Conservation (phyloP, 2,888 invertebrate species). For the Ramazzottius varieornatus region DNA sequence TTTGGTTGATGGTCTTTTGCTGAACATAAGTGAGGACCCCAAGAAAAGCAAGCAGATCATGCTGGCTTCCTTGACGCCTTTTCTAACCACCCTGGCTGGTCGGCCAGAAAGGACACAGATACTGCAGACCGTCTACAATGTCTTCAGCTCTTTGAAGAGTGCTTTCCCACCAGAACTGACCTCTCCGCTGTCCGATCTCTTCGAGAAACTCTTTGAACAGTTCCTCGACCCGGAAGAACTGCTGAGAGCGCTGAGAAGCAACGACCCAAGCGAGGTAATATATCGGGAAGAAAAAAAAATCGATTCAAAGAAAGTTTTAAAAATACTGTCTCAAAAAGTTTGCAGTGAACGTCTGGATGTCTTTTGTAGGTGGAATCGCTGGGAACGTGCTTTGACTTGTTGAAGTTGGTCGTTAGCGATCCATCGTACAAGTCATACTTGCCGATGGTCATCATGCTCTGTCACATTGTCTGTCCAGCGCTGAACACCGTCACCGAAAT, state of each 20-base stretch:
- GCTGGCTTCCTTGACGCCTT: background rate
- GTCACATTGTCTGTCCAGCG: constrained; percentile 1
- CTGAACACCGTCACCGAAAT: background rate
- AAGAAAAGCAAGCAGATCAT: background rate
- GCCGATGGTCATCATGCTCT: background rate
- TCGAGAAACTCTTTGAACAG: background rate
- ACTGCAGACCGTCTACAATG: background rate
- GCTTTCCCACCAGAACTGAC: background rate
- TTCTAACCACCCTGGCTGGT: background rate
- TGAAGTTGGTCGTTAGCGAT: background rate
- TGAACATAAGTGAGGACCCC: background rate
- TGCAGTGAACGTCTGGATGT: too few relatives aligned
- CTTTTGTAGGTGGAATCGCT: background rate
- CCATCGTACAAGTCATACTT: background rate
- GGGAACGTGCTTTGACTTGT: background rate
- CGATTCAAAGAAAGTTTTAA: too few relatives aligned
- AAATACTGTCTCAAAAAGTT: too few relatives aligned
- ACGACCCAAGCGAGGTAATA: too few relatives aligned
- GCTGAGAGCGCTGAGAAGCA: background rate
- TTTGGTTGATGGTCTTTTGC: background rate
- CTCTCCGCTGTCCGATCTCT: background rate
- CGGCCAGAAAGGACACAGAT: background rate
- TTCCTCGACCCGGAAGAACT: constrained; percentile 2
- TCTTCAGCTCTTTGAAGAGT: background rate
- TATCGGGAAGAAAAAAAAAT: too few relatives aligned